phyloP scores from a whole-genome alignment of 1,140 invertebrate genomes.

The Orchestia grillus region DNA sequence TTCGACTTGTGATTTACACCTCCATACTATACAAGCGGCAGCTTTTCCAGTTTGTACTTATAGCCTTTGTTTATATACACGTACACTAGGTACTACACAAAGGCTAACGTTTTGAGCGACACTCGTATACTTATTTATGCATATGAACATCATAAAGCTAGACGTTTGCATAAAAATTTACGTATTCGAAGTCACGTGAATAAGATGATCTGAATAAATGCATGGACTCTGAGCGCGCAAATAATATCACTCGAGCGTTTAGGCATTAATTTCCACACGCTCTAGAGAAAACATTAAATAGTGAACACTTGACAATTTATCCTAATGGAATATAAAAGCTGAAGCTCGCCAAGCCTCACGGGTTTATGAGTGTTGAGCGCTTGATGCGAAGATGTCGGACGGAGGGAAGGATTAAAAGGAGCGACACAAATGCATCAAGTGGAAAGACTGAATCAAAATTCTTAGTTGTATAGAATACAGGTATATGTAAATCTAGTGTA shows the following conservation, averaged over 20 bases:
- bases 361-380: background rate
- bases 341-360: background rate
- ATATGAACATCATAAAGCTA: no score
- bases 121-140: no score
- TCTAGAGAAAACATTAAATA: background rate
- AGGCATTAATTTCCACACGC: background rate
- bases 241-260: background rate
- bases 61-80: no score
- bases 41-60: no score
- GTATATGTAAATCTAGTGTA: background rate
- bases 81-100: no score
- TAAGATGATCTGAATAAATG: no score
- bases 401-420: background rate
- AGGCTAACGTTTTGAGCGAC: no score
- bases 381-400: background rate
- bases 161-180: no score
- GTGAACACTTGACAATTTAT: background rate
- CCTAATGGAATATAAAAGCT: background rate
- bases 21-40: no score
- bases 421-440: background rate
- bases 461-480: background rate
- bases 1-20: no score
- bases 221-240: no score
- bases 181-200: no score
- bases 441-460: background rate